phyloP scores from a whole-genome alignment of 2,113 vertebrate species.

The Heptranchias perlo region DNA sequence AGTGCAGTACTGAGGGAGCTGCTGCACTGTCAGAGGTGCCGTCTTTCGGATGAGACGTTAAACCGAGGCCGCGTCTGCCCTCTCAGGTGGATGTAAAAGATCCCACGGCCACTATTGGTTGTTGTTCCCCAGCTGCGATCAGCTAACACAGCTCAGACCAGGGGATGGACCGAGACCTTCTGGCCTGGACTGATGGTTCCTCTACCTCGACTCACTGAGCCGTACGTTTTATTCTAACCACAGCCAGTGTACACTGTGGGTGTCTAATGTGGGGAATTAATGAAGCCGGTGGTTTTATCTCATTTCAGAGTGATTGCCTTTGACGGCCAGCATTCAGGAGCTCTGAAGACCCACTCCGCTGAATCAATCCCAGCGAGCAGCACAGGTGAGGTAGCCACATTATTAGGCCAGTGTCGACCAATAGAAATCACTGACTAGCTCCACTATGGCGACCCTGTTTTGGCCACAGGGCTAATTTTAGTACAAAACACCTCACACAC shows the following conservation, averaged over 20 bases:
- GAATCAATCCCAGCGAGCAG: background rate
- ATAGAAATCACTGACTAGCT: background rate
- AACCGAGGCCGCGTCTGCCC: background rate
- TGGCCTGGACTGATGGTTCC: too few relatives aligned
- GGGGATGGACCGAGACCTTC: background rate
- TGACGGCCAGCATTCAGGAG: background rate
- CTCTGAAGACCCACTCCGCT: background rate
- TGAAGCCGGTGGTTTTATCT: background rate
- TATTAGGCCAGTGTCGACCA: too few relatives aligned
- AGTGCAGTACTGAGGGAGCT: background rate
- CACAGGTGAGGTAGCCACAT: background rate
- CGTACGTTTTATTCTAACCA: too few relatives aligned
- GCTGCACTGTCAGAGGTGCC: too few relatives aligned
- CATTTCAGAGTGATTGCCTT: background rate
- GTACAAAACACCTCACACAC: too few relatives aligned
- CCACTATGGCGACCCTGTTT: background rate
- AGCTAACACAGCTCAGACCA: background rate
- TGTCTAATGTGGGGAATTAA: background rate
- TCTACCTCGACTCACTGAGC: background rate
- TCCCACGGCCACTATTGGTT: background rate
- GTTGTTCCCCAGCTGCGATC: too few relatives aligned
- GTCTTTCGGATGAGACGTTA: background rate
- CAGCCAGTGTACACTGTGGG: background rate
- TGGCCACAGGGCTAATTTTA: background rate
- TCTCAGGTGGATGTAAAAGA: background rate